Conservation (phyloP, 2,888 invertebrate species). For the Lasioglossum vierecki region DNA sequence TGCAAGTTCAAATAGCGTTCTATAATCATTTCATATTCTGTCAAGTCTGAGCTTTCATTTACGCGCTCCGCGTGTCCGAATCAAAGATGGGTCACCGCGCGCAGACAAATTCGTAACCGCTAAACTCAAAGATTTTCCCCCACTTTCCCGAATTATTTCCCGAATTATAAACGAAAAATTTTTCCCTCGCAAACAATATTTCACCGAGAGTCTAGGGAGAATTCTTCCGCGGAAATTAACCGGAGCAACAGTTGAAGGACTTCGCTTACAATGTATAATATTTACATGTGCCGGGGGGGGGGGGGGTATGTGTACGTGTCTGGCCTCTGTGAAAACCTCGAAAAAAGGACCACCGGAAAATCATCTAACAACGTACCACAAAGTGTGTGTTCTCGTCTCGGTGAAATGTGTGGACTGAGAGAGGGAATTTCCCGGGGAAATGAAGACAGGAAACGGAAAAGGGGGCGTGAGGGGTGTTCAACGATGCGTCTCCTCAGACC, state of each 20-base stretch:
- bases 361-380: slow-evolving; percentile 5
- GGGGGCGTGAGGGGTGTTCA: slow-evolving; percentile 34
- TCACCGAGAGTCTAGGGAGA: not conserved
- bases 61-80: not conserved
- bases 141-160: too few species aligned
- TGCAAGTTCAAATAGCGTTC: too few species aligned
- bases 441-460: slow-evolving; percentile 10
- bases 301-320: not conserved
- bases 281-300: not conserved
- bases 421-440: slow-evolving; percentile 18
- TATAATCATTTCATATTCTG: too few species aligned
- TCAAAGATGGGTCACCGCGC: not conserved
- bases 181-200: not conserved
- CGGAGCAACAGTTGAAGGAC: slow-evolving; percentile 12
- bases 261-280: not conserved
- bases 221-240: not conserved
- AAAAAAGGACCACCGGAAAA: not conserved
- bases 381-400: not conserved
- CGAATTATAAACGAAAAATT: not conserved
- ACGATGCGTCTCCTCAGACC: slow-evolving; percentile 49
- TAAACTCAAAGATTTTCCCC: too few species aligned
- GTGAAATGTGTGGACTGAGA: not conserved
- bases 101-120: too few species aligned
- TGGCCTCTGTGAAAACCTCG: not conserved
- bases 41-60: too few species aligned